These are phyloP conservation scores for Microtus montanus DNA, from an alignment of 2,113 vertebrate genomes.

Conservation along the genomic window DNA sequence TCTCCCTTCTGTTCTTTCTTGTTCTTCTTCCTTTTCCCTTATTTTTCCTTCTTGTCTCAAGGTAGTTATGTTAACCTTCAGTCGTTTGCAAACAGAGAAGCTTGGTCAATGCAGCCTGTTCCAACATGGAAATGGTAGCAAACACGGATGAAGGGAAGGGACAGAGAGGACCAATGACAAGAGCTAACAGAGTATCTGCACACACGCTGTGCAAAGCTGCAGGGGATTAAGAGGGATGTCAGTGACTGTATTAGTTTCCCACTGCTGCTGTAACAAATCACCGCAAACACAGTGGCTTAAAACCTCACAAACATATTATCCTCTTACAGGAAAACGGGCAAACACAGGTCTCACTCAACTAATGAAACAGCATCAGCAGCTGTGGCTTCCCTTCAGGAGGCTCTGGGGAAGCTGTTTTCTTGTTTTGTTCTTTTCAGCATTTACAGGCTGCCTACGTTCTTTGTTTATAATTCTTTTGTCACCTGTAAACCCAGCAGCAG, in stretches of 20 bases:
- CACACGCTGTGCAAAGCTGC: neutral
- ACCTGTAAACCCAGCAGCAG: neutral
- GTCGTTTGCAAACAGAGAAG: neutral
- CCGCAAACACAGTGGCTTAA: neutral
- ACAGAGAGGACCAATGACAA: neutral
- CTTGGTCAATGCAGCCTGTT: neutral
- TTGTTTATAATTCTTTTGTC: neutral
- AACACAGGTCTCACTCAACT: neutral
- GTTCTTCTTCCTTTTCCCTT: neutral
- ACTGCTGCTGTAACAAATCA: neutral
- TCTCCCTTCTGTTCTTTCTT: neutral
- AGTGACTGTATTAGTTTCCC: neutral
- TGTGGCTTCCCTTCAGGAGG: neutral
- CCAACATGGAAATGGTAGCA: neutral
- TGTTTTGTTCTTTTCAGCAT: neutral
- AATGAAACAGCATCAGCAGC: neutral
- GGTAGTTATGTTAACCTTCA: neutral
- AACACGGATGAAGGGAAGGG: neutral
- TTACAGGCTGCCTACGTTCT: neutral
- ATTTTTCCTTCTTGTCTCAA: neutral
- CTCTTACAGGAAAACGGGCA: neutral
- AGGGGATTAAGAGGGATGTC: neutral
- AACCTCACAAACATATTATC: neutral
- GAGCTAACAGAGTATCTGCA: neutral
- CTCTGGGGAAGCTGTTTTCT: neutral